Percentiles rank a stretch among this genome's conserved stretches.
Evolutionary conservation across 2,113 vertebrate genomes (phyloP).

Genomic region (Peromyscus maniculatus): DNA sequence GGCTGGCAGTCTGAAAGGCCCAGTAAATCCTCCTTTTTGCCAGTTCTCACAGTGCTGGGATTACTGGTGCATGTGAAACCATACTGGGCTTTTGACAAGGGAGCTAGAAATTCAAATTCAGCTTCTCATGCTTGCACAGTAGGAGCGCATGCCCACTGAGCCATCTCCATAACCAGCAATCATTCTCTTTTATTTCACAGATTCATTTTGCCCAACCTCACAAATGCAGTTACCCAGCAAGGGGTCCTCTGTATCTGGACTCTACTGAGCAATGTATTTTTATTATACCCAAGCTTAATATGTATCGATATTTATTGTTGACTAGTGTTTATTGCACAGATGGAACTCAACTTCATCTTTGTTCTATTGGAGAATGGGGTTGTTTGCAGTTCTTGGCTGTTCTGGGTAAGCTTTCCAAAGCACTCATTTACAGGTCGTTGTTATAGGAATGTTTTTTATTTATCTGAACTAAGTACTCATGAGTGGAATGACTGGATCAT

Average conservation of each 20-base stretch:
- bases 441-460: background rate
- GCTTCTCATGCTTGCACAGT: no score
- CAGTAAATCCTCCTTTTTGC: background rate
- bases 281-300: background rate
- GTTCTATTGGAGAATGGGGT: background rate
- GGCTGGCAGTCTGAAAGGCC: background rate
- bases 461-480: background rate
- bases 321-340: background rate
- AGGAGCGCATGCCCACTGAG: background rate
- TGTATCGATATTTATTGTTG: background rate
- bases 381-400: background rate
- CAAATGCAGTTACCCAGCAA: background rate
- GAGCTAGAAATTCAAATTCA: background rate
- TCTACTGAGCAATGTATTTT: background rate
- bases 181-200: background rate
- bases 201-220: background rate
- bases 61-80: background rate
- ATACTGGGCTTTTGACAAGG: background rate
- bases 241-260: background rate
- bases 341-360: background rate
- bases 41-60: background rate
- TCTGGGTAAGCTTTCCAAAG: background rate
- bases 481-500: background rate
- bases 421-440: background rate
- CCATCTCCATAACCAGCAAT: background rate